phyloP scores from a whole-genome alignment of 2,113 vertebrate species.

The human (Homo sapiens) region GRCh38 chr6:165231001-165231500 shows the following conservation, averaged over 20 bases:
- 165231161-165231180: neutral
- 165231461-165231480: neutral
- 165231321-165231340: conserved; percentile 46
- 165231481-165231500: neutral
- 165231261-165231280: neutral
- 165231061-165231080: accelerated
- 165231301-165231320: conserved; percentile 52
- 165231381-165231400: conserved; percentile 60
- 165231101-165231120: neutral
- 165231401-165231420: conserved; percentile 31
- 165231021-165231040: neutral
- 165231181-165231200: neutral
- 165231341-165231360: conserved; percentile 43
- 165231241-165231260: neutral
- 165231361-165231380: conserved; percentile 58
- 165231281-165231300: neutral
- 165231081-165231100: accelerated
- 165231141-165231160: neutral
- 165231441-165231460: neutral
- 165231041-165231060: neutral
- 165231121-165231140: neutral
- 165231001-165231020: neutral
- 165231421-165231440: neutral
- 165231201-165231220: neutral
- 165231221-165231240: neutral